These are phyloP conservation scores for Agrilus mali DNA, from an alignment of 2,888 invertebrate species.

Conservation along the genomic window DNA sequence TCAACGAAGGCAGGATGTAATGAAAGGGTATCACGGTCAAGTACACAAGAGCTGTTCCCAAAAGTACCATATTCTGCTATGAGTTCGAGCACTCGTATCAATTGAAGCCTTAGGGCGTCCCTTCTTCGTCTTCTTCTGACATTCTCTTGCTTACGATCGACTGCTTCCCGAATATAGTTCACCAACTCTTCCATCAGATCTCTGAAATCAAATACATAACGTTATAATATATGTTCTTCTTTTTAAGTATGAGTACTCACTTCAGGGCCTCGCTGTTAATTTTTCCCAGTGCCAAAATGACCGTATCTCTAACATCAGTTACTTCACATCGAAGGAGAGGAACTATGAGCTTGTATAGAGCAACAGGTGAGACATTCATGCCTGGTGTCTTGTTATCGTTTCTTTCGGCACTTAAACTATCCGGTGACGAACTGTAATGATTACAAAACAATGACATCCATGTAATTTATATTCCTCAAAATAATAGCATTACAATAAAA, in stretches of 20 bases:
- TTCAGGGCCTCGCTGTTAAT: conserved; percentile 90
- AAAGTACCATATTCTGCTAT: conserved; percentile 88
- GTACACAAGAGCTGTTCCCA: conserved; percentile 68
- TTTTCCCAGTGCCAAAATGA: conserved; percentile 86
- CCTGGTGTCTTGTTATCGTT: conserved; percentile 64
- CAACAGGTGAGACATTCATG: conserved; percentile 64
- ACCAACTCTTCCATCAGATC: conserved; percentile 94
- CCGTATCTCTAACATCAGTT: conserved; percentile 86
- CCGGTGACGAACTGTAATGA: conserved; percentile 72
- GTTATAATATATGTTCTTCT: background rate
- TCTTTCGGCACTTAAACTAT: conserved; percentile 74
- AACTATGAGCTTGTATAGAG: conserved; percentile 84
- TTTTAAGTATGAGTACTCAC: conserved; percentile 40
- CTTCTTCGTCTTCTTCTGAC: conserved; percentile 80
- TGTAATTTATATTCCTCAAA: background rate
- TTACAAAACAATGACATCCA: conserved; percentile 16
- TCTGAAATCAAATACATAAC: conserved; percentile 36
- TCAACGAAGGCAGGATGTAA: conserved; percentile 82
- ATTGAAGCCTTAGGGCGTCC: conserved; percentile 82
- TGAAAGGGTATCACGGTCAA: conserved; percentile 72
- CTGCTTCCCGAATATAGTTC: conserved; percentile 84
- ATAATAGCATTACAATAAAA: too few relatives aligned
- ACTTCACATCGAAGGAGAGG: conserved; percentile 89
- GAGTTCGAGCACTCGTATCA: conserved; percentile 83
- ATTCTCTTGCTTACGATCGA: conserved; percentile 95